Evolutionary conservation across 2,113 vertebrate genomes (phyloP).

Genomic region (Nipponia nippon): DNA sequence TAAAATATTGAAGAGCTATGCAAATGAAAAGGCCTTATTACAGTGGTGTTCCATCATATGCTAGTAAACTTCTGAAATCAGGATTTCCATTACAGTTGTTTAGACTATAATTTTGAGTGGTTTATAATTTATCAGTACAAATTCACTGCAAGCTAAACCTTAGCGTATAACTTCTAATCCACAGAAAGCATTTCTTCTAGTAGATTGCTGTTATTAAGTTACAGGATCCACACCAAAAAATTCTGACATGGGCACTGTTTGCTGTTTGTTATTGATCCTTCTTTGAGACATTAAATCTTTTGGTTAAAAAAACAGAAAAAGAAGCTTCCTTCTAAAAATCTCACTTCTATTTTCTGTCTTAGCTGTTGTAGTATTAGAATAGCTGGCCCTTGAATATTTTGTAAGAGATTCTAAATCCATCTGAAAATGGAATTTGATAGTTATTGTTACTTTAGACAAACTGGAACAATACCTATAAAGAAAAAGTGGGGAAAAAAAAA

Average conservation of each 20-base stretch:
- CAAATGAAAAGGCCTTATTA: background rate
- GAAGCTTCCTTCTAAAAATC: background rate
- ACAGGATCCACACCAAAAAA: background rate
- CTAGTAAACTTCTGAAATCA: background rate
- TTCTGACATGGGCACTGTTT: background rate
- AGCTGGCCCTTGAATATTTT: background rate
- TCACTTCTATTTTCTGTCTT: background rate
- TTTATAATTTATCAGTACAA: background rate
- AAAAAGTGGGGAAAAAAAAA: background rate
- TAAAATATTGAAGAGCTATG: background rate
- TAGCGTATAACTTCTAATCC: background rate
- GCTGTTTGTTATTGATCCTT: background rate
- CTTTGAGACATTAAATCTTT: background rate
- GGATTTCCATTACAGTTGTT: background rate
- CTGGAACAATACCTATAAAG: background rate
- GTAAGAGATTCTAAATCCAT: background rate
- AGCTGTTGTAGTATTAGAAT: background rate
- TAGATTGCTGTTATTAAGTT: background rate
- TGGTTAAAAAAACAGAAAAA: background rate
- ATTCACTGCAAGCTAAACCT: background rate
- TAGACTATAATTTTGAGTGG: background rate
- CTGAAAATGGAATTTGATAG: background rate
- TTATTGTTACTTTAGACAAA: background rate
- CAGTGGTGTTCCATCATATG: background rate
- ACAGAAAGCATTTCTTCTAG: background rate